phyloP scores from a whole-genome alignment of 2,888 invertebrate genomes.

The Agrotis segetum region DNA sequence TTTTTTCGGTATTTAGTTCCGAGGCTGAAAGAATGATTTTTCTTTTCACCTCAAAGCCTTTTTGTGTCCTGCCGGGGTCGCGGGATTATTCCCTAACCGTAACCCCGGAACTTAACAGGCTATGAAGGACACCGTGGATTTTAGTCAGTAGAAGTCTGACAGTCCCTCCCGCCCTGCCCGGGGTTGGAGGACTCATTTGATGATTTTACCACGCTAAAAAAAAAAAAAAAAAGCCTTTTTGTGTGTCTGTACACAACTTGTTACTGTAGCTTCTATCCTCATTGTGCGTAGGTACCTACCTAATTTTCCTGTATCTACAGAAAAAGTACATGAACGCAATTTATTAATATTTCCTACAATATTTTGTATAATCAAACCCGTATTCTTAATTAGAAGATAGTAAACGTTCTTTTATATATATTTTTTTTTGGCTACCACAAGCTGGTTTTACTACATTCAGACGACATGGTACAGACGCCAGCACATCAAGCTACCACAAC shows the following conservation, averaged over 20 bases:
- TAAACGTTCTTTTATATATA: neutral
- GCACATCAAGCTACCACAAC: too few relatives aligned
- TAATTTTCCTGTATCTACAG: neutral
- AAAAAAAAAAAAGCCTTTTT: too few relatives aligned
- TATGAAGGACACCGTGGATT: too few relatives aligned
- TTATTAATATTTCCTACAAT: neutral
- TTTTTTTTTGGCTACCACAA: neutral
- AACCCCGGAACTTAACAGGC: too few relatives aligned
- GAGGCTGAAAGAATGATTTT: constrained; percentile 1
- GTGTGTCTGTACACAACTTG: constrained; percentile 11
- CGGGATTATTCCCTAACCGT: too few relatives aligned
- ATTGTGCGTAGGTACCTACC: too few relatives aligned
- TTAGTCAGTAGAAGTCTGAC: too few relatives aligned
- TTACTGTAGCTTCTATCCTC: constrained; percentile 1
- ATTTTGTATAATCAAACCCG: neutral
- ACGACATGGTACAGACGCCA: too few relatives aligned
- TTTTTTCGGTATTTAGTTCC: constrained; percentile 2
- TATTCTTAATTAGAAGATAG: neutral
- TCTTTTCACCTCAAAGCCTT: neutral
- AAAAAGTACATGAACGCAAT: neutral
- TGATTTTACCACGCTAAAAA: too few relatives aligned
- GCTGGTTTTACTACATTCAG: neutral
- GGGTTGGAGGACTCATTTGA: too few relatives aligned
- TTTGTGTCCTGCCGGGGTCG: too few relatives aligned
- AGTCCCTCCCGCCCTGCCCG: too few relatives aligned